Conservation (phyloP, 2,113 vertebrate genomes). For the Labrus mixtus region DNA sequence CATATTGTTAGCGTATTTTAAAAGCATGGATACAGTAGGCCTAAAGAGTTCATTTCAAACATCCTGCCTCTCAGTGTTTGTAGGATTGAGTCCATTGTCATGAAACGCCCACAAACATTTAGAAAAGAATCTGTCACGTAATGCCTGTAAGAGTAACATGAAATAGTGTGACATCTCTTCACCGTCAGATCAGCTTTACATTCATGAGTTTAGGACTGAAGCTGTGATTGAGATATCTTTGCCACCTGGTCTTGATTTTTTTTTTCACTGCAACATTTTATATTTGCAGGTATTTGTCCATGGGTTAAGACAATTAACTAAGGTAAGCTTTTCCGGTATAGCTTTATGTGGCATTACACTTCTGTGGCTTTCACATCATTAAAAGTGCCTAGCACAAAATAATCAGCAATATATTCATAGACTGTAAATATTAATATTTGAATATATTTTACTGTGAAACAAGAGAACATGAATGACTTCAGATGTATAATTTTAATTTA, state of each 20-base stretch:
- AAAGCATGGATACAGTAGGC: not conserved
- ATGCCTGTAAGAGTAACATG: not conserved
- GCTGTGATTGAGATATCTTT: not conserved
- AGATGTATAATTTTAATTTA: not conserved
- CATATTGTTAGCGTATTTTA: conserved; percentile 11
- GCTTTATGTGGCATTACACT: no score
- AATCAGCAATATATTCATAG: not conserved
- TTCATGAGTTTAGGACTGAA: not conserved
- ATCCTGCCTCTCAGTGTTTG: no score
- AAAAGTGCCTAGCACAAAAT: not conserved
- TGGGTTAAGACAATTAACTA: no score
- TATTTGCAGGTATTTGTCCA: not conserved
- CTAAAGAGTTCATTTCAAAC: no score
- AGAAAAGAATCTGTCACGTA: not conserved
- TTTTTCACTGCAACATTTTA: not conserved
- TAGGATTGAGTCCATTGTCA: no score
- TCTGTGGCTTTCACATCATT: no score
- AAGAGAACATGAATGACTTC: not conserved
- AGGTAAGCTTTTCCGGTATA: no score
- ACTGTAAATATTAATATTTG: no score
- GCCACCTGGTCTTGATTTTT: not conserved
- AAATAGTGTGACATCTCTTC: not conserved
- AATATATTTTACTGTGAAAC: not conserved
- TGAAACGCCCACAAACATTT: not conserved
- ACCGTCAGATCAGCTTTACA: not conserved